phyloP scores from a whole-genome alignment of 2,113 vertebrate genomes.

The Vicugna pacos region DNA sequence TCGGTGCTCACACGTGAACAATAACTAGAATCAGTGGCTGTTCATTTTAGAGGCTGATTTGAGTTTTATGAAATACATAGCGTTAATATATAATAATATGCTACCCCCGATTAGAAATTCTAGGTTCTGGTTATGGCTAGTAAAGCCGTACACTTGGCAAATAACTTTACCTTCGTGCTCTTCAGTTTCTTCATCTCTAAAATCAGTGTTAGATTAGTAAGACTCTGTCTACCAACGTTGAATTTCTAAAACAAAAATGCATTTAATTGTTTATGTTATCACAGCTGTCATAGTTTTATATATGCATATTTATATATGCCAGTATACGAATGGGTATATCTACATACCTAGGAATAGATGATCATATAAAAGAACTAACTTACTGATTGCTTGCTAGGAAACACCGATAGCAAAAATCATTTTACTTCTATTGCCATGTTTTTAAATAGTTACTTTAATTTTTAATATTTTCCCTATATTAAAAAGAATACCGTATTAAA shows the following conservation, averaged over 20 bases:
- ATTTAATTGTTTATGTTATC: neutral
- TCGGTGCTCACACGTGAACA: neutral
- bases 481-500: neutral
- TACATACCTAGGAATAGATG: neutral
- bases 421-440: neutral
- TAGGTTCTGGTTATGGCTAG: neutral
- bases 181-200: neutral
- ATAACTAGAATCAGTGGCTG: neutral
- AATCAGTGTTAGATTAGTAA: neutral
- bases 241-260: slow-evolving; percentile 45
- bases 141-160: neutral
- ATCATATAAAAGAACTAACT: neutral
- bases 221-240: neutral
- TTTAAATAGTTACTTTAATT: slow-evolving; percentile 6
- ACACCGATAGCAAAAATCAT: slow-evolving; percentile 14
- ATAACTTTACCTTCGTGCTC: neutral
- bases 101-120: neutral
- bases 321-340: neutral
- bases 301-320: neutral
- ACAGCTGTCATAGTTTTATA: neutral
- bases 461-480: slow-evolving; percentile 4
- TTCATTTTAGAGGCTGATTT: slow-evolving; percentile 22
- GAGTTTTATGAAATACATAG: neutral
- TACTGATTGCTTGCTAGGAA: neutral
- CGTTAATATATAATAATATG: neutral